phyloP scores from a whole-genome alignment of 1,140 invertebrate species.

The Laodelphax striatellus region DNA sequence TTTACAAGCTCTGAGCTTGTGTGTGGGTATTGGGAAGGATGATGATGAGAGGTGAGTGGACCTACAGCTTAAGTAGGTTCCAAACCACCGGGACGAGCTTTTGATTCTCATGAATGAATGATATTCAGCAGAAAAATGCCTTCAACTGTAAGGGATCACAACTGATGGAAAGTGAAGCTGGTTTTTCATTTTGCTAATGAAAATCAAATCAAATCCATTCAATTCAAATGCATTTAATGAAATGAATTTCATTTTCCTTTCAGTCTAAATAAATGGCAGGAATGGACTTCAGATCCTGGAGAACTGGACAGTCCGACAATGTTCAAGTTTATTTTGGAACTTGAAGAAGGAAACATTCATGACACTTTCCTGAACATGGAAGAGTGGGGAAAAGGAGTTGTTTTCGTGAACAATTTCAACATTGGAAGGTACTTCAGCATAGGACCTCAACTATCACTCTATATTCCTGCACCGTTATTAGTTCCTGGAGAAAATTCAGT shows the following conservation, averaged over 20 bases:
- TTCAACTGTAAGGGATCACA: too few relatives aligned
- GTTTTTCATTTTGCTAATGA: not conserved
- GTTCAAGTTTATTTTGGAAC: constrained; percentile 19
- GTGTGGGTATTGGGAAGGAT: not conserved
- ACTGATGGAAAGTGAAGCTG: too few relatives aligned
- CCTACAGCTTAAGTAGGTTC: too few relatives aligned
- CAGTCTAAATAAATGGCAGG: constrained; percentile 6
- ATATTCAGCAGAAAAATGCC: too few relatives aligned
- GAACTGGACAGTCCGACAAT: constrained; percentile 18
- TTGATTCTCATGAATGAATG: too few relatives aligned
- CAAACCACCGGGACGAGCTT: too few relatives aligned
- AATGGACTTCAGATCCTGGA: not conserved
- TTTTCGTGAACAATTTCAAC: constrained; percentile 45
- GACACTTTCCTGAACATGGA: constrained; percentile 31
- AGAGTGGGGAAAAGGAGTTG: constrained; percentile 36
- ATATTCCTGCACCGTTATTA: constrained; percentile 31
- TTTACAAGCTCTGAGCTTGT: not conserved
- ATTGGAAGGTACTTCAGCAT: constrained; percentile 38
- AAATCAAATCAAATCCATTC: not conserved
- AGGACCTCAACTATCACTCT: constrained; percentile 41
- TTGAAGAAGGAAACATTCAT: constrained; percentile 9
- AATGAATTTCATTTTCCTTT: not conserved
- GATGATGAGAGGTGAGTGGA: too few relatives aligned
- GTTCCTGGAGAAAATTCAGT: constrained; percentile 11
- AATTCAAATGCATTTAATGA: too few relatives aligned